These are phyloP conservation scores for Nomada ferruginata DNA, from an alignment of 2,888 invertebrate genomes.

Conservation along the genomic window DNA sequence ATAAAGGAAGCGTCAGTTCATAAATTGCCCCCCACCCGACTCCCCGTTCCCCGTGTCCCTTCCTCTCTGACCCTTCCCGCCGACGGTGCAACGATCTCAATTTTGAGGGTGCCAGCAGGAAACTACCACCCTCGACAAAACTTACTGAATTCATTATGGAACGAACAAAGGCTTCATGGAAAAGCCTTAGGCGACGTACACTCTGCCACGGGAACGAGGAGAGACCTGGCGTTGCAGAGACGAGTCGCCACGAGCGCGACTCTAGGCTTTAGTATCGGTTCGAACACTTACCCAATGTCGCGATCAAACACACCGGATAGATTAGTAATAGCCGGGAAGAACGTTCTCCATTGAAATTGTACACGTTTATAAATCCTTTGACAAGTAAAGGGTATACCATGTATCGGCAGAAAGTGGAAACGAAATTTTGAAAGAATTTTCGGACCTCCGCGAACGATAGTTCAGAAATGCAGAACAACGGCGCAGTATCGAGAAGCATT, in stretches of 20 bases:
- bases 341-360: background rate
- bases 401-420: background rate
- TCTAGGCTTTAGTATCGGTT: background rate
- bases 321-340: background rate
- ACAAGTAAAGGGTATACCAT: background rate
- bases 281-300: background rate
- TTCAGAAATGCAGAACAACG: background rate
- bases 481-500: background rate
- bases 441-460: no score
- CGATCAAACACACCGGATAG: background rate
- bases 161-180: constrained; percentile 80
- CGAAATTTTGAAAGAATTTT: background rate
- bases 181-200: constrained; percentile 77
- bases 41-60: constrained; percentile 46
- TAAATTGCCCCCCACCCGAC: constrained; percentile 77
- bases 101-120: constrained; percentile 83
- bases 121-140: constrained; percentile 83
- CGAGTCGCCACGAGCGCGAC: constrained; percentile 32
- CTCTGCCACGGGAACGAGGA: constrained; percentile 56
- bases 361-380: background rate
- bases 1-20: constrained; percentile 83
- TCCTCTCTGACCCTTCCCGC: constrained; percentile 61
- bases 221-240: constrained; percentile 23
- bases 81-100: constrained; percentile 76
- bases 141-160: constrained; percentile 82